A percentile compares a stretch with the other conserved stretches of the same genome.
These are phyloP conservation scores for Luperina nickerlii DNA, from an alignment of 2,888 invertebrate species.

Conservation along the genomic window DNA sequence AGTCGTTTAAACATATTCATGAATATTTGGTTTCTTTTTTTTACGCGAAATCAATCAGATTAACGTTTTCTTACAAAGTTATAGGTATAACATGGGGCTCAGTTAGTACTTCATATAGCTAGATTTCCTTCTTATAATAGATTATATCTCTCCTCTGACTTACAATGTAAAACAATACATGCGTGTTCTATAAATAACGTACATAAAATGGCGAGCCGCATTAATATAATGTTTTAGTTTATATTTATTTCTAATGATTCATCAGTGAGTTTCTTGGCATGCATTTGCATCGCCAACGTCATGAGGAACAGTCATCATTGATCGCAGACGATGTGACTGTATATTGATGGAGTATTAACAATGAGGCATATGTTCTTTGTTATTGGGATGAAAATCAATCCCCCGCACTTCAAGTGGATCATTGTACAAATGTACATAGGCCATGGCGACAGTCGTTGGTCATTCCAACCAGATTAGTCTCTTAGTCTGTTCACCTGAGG, in stretches of 20 bases:
- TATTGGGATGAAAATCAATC: too few relatives aligned
- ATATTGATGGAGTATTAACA: constrained; percentile 1
- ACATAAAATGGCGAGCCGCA: constrained; percentile 28
- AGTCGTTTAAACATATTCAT: neutral
- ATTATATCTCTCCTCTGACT: neutral
- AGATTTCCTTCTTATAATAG: neutral
- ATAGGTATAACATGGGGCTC: neutral
- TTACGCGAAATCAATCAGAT: neutral
- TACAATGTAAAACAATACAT: constrained; percentile 53
- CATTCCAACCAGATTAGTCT: neutral
- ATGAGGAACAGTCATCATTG: constrained; percentile 38
- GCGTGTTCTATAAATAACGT: constrained; percentile 47
- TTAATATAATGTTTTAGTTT: constrained; percentile 50
- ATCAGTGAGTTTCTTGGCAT: constrained; percentile 48
- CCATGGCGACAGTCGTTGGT: too few relatives aligned
- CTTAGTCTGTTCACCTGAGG: neutral
- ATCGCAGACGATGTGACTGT: constrained; percentile 6
- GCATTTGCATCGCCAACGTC: constrained; percentile 32
- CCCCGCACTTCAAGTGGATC: neutral
- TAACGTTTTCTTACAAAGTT: neutral
- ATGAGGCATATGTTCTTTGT: neutral
- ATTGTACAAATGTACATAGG: too few relatives aligned
- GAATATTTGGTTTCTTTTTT: neutral
- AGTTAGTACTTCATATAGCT: neutral
- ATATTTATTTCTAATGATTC: constrained; percentile 58